These are phyloP conservation scores for Thera obeliscata DNA, from an alignment of 2,888 invertebrate species.

Conservation along the genomic window DNA sequence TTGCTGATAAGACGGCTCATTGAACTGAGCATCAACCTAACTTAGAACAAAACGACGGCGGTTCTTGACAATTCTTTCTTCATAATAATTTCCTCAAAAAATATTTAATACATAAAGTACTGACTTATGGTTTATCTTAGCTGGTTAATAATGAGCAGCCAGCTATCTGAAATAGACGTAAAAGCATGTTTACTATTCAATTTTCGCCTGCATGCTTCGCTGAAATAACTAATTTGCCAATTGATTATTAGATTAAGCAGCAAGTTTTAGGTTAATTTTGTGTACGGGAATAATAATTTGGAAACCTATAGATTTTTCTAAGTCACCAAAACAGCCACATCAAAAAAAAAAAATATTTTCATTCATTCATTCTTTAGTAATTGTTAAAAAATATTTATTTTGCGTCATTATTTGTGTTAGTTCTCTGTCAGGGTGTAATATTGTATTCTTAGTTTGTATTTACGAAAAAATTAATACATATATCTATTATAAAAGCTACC, in stretches of 20 bases:
- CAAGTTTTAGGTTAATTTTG: slow-evolving; percentile 25
- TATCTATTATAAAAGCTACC: no score
- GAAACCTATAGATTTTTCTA: no score
- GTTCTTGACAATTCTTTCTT: background rate
- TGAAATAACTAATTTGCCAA: background rate
- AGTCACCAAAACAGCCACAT: no score
- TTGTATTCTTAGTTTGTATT: no score
- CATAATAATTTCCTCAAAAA: background rate
- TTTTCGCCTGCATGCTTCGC: background rate
- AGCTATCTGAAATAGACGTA: background rate
- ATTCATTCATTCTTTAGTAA: no score
- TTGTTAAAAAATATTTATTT: no score
- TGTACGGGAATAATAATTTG: background rate
- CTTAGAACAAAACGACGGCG: background rate
- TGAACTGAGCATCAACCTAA: slow-evolving; percentile 4
- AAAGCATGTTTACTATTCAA: background rate
- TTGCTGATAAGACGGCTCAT: slow-evolving; percentile 16
- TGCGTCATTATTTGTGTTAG: no score
- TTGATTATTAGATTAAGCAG: slow-evolving; percentile 9
- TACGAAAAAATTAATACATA: no score
- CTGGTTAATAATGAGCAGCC: no score
- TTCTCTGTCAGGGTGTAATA: no score
- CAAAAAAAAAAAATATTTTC: no score
- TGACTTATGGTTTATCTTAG: background rate
- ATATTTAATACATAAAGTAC: no score